These are phyloP conservation scores for Calliopum simillimum DNA, from an alignment of 2,888 invertebrate genomes.

Conservation along the genomic window DNA sequence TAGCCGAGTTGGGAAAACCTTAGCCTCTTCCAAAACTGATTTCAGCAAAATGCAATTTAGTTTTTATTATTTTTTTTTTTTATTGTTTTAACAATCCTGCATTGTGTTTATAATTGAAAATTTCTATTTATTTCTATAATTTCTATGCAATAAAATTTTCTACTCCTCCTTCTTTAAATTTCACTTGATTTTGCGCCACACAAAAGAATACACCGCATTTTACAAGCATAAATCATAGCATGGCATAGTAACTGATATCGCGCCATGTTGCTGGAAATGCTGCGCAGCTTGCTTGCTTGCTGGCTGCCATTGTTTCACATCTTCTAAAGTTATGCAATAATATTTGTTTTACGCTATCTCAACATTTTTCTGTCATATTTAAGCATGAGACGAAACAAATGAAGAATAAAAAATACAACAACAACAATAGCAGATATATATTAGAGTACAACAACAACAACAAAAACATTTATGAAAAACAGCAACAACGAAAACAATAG, in stretches of 20 bases:
- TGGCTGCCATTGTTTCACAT: constrained; percentile 18
- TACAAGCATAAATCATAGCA: constrained; percentile 26
- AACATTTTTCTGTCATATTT: constrained; percentile 27
- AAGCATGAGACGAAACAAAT: constrained; percentile 4
- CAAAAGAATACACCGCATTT: constrained; percentile 20
- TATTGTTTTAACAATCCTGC: no score
- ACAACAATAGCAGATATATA: neutral
- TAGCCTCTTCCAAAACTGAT: no score
- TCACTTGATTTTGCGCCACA: no score
- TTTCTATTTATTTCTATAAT: no score
- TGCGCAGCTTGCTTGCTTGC: no score
- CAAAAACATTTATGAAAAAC: constrained; percentile 2
- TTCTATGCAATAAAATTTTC: no score
- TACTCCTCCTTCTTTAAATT: no score
- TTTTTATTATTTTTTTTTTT: no score
- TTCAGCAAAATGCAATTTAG: no score
- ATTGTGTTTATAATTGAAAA: no score
- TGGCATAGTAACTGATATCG: constrained; percentile 30
- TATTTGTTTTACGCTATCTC: constrained; percentile 30
- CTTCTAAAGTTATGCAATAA: constrained; percentile 19
- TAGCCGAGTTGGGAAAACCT: no score
- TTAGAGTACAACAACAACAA: neutral
- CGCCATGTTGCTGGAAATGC: neutral
- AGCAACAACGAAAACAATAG: constrained; percentile 32
- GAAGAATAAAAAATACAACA: neutral